These are phyloP conservation scores for Erpetoichthys calabaricus DNA, from an alignment of 2,797 vertebrate genomes.

Conservation along the genomic window DNA sequence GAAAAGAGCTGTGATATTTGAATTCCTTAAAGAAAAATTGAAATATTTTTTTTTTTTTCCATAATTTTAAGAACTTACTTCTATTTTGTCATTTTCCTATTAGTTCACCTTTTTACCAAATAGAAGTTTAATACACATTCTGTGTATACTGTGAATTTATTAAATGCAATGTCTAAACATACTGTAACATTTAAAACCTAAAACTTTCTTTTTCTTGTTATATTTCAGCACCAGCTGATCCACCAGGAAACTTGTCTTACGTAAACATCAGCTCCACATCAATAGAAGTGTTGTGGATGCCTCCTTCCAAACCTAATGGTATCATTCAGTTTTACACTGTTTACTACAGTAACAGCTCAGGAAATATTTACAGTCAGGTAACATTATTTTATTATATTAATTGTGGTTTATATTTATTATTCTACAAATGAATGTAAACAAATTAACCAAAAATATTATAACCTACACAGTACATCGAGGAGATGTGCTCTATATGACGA, in stretches of 20 bases:
- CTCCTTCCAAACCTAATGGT: slow-evolving; percentile 73
- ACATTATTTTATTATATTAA: slow-evolving; percentile 20
- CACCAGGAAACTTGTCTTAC: slow-evolving; percentile 64
- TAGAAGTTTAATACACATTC: too few species aligned
- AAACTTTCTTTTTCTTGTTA: slow-evolving; percentile 10
- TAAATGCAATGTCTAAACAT: too few species aligned
- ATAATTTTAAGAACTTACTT: too few species aligned
- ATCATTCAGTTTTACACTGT: slow-evolving; percentile 72
- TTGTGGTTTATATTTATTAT: slow-evolving; percentile 2
- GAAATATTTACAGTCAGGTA: slow-evolving; percentile 55
- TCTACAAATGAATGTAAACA: neutral
- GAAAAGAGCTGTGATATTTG: too few species aligned
- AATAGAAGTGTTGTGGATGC: slow-evolving; percentile 63
- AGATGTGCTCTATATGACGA: too few species aligned
- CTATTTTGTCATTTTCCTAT: too few species aligned
- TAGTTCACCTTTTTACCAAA: too few species aligned
- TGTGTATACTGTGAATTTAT: too few species aligned
- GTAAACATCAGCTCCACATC: slow-evolving; percentile 61
- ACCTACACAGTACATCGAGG: too few species aligned
- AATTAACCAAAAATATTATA: too few species aligned
- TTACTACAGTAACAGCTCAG: slow-evolving; percentile 61
- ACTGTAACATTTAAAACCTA: neutral
- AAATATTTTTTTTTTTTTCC: too few species aligned
- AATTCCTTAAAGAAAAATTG: too few species aligned
- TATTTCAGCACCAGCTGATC: slow-evolving; percentile 68